Percentiles rank a stretch among this genome's conserved stretches.
Conservation (phyloP, 2,113 vertebrate species). For the Sciurus niger region DNA sequence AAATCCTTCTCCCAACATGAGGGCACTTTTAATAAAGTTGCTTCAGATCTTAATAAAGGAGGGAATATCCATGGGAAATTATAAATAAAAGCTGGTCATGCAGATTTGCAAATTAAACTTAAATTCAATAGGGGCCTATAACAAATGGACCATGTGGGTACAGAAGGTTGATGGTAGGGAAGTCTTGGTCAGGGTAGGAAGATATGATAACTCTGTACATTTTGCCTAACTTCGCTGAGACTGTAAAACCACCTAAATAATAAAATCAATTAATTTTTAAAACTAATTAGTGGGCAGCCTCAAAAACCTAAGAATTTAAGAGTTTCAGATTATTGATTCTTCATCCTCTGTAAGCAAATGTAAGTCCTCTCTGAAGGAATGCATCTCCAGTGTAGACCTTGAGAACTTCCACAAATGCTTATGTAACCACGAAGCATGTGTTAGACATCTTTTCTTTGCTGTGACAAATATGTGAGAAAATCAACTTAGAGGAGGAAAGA, state of each 20-base stretch:
- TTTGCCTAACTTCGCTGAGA: not conserved
- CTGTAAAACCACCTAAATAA: not conserved
- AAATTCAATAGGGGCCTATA: not conserved
- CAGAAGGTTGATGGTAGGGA: no score
- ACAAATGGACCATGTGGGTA: not conserved
- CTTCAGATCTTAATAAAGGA: not conserved
- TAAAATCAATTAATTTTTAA: not conserved
- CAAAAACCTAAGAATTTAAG: constrained; percentile 16
- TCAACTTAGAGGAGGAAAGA: no score
- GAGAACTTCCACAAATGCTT: constrained; percentile 11
- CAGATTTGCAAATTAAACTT: not conserved
- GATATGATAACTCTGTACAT: not conserved
- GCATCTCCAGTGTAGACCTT: not conserved
- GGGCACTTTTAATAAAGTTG: not conserved
- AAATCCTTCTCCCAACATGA: not conserved
- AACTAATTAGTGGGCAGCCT: not conserved
- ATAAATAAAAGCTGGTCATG: not conserved
- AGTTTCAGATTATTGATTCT: not conserved
- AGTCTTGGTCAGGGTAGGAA: not conserved
- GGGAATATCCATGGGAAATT: not conserved
- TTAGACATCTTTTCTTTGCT: no score
- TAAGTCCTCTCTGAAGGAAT: not conserved
- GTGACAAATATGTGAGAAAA: no score
- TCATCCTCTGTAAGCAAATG: not conserved
- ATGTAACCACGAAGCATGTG: no score